Base-by-base conservation (phyloP, 2,113 vertebrate species). In the Pristiophorus japonicus region DNA sequence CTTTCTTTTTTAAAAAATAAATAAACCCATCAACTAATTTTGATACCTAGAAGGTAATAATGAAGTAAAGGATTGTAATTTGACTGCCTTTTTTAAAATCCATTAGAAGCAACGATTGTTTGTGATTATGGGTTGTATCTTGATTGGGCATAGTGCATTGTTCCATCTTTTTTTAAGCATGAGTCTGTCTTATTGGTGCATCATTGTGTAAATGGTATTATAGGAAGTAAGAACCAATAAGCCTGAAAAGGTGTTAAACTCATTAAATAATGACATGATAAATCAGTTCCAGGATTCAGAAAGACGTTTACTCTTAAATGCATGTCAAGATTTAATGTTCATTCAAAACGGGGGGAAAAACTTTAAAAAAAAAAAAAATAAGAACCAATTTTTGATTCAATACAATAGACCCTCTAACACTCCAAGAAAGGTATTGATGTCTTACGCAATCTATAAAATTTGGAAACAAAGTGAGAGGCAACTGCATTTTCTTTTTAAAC, bases 11-110 rank as follows among this genome's bases (percentile, higher is more conserved):
- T 14, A 3, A 27, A 45, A 14, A 59, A 42, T 67, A 94, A 30
- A 0, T 94, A 70, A 73, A 94, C 38, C 22, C 24, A 47, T 73
- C 66, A 70, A 67, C n/a, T 66, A 45, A 70, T 94, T 70, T 93
- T 90, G 87, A 59, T 94, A 42, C 42, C 24, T 47, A 45, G 66
- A 94, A 47, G 66, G 66, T 94, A 47, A 94, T 94, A 42, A 94
- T 94, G 66, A 70, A 66, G 91, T 66, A 94, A 27, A 47, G 38
- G 63, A 94, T 94, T 94, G 88, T 65, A 92, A 94, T 94, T 94
- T 94, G 92, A 94, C 65, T 18, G n/a, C 65, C 63, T 70, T 94
- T 30, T 94, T 42, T 62, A 11, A 11, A 92, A 94, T 51, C 45
- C 66, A 73, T 94, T 51, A 45, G 59, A 73, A 70, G 38, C 93